phyloP scores from a whole-genome alignment of 2,797 vertebrate genomes.

The Apogon hyalosoma region DNA sequence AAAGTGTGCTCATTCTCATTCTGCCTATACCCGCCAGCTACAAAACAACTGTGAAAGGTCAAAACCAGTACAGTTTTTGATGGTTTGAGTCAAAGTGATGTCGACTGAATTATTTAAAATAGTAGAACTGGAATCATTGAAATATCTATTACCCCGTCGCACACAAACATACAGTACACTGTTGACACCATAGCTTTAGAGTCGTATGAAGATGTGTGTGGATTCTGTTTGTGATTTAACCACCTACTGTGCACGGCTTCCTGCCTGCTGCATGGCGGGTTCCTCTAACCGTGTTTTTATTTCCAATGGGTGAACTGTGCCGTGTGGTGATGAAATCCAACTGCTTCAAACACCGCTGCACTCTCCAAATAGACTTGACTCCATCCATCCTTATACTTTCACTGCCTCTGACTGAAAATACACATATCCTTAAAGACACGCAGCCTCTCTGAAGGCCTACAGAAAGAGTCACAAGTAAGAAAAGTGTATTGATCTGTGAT shows the following conservation, averaged over 20 bases:
- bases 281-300: slow-evolving; percentile 65
- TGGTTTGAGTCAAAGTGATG: slow-evolving; percentile 71
- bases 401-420: slow-evolving; percentile 58
- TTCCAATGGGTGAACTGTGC: slow-evolving; percentile 60
- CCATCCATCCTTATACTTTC: slow-evolving; percentile 25
- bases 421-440: slow-evolving; percentile 39
- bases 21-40: slow-evolving; percentile 40
- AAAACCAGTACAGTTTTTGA: slow-evolving; percentile 83
- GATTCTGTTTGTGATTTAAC: slow-evolving; percentile 67
- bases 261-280: slow-evolving; percentile 37
- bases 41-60: slow-evolving; percentile 61
- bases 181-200: slow-evolving; percentile 73
- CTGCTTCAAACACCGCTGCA: slow-evolving; percentile 66
- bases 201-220: slow-evolving; percentile 65
- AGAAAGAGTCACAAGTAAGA: slow-evolving; percentile 11
- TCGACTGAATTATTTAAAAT: slow-evolving; percentile 71
- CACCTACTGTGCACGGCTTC: slow-evolving; percentile 54
- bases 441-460: slow-evolving; percentile 34
- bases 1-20: slow-evolving; percentile 54
- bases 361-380: slow-evolving; percentile 40
- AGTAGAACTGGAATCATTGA: slow-evolving; percentile 65
- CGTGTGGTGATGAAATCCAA: slow-evolving; percentile 83
- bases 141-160: slow-evolving; percentile 65
- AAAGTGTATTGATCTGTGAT: slow-evolving; percentile 5
- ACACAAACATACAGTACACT: slow-evolving; percentile 49